Percentiles rank a stretch among this genome's conserved stretches.
Conservation (phyloP, 2,797 vertebrate genomes). For the Salarias fasciatus region DNA sequence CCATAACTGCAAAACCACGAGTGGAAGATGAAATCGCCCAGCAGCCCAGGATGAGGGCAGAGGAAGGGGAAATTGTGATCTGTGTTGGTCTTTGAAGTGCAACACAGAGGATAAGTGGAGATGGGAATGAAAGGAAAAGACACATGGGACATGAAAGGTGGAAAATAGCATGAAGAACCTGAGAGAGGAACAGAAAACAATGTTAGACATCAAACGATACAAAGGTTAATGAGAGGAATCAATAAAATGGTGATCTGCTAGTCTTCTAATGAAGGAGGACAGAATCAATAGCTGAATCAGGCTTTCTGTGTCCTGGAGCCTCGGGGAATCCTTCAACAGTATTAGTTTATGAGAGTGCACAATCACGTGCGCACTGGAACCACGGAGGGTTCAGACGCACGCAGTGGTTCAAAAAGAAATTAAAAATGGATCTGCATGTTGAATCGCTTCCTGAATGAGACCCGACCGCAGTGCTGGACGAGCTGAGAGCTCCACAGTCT, state of each 20-base stretch:
- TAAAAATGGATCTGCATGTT: no score
- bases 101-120: no score
- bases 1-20: constrained; percentile 3
- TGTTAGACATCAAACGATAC: constrained; percentile 52
- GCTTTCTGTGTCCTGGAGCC: constrained; percentile 48
- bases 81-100: no score
- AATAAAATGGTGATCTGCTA: constrained; percentile 59
- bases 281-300: constrained; percentile 63
- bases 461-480: no score
- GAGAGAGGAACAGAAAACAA: constrained; percentile 28
- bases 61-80: background rate
- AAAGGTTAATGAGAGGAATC: constrained; percentile 65
- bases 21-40: background rate
- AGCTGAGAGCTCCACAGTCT: no score
- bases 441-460: no score
- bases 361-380: background rate
- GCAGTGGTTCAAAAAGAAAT: constrained; percentile 2
- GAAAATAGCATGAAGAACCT: constrained; percentile 4
- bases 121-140: background rate
- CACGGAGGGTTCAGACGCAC: background rate
- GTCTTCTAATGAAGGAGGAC: constrained; percentile 64
- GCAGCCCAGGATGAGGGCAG: constrained; percentile 4
- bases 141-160: constrained; percentile 1
- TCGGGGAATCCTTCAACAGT: constrained; percentile 48
- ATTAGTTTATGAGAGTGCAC: constrained; percentile 52